Evolutionary conservation across 1,140 invertebrate genomes (phyloP), one percentile per base, ranked within the genome.

Genomic region (Temnothorax nylanderi): DNA sequence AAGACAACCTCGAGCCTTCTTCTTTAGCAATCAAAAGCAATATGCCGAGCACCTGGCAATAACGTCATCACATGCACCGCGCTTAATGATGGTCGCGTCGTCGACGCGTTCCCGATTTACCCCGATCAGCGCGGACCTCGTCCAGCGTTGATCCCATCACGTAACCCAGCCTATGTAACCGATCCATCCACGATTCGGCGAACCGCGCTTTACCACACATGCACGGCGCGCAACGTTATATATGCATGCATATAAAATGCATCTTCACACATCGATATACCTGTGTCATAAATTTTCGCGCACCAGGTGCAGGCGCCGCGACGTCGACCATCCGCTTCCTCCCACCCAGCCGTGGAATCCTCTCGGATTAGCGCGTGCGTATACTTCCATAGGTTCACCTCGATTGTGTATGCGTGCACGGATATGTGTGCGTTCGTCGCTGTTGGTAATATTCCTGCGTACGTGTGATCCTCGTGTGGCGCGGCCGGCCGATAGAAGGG

Each of bases 321-420:
- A 71, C 80, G 81, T 49, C 67, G 78, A 87, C 58, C 13, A 58
- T 60, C 47, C 81, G 49, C 67, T 71, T 85, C 64, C 85, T 86
- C 75, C 85, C 67, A 78, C 85, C 85, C 81, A 82, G 67, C 56
- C 58, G 41, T 37, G 44, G 47, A 62, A 69, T 76, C 65, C 41
- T 78, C 84, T 78, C 84, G 69, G 64, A 86, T 87, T 87, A 80
- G 85, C 86, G 86, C 86, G 51, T 87, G 86, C 86, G 86, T 77
- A 51, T 56, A 85, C 84, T 80, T 86, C 44, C 58, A 85, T 60
- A 75, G 54, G 86, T 88, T 78, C 34, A 71, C n/a, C 76, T 26
- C 8, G 18, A 64, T 49, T 5, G 10, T 82, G 67, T 74, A 65
- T 41, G 34, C 64, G 47, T 81, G n/a, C 16, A 13, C 10, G 26